Evolutionary conservation across 1,140 invertebrate genomes (phyloP), one percentile per base, ranked within the genome.

Genomic region (Pseudobourletiella spinata): DNA sequence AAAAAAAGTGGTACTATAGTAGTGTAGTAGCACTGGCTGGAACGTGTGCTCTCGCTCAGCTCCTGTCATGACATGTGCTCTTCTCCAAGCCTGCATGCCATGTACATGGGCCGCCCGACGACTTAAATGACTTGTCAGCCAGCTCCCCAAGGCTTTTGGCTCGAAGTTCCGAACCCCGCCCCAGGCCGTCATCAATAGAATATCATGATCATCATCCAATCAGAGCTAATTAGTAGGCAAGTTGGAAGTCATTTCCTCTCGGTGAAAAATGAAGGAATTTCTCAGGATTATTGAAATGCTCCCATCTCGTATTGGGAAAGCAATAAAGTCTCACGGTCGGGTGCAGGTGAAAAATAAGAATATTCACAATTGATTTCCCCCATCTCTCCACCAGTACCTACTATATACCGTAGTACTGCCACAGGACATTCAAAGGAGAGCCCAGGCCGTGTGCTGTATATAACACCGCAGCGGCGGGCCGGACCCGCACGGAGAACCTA

Each of bases 21-120:
- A 39, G 35, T 11, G 35, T 11, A 39, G 32, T 39, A 39, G 32
- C 32, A 39, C n/a, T 48, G 14, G 44, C 44, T 48, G 44, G 44
- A 48, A 48, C 44, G 44, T 48, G 44, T 39, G 35, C n/a, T n/a
- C n/a, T n/a, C n/a, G n/a, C n/a, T n/a, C n/a, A n/a, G n/a, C n/a
- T n/a, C n/a, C 44, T 48, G 44, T 48, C 44, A 48, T 48, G 44
- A 48, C 44, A 48, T 22, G 20, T 48, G 44, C 44, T 48, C n/a
- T n/a, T n/a, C n/a, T n/a, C n/a, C n/a, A n/a, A n/a, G n/a, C n/a
- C n/a, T n/a, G n/a, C n/a, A n/a, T n/a, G n/a, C n/a, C n/a, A n/a
- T n/a, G n/a, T n/a, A n/a, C n/a, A n/a, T n/a, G n/a, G n/a, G n/a
- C n/a, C n/a, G n/a, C n/a, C n/a, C n/a, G n/a, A n/a, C n/a, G n/a